Conservation (phyloP, 1,140 invertebrate genomes). For the Pachyrhynchus sulphureomaculatus region DNA sequence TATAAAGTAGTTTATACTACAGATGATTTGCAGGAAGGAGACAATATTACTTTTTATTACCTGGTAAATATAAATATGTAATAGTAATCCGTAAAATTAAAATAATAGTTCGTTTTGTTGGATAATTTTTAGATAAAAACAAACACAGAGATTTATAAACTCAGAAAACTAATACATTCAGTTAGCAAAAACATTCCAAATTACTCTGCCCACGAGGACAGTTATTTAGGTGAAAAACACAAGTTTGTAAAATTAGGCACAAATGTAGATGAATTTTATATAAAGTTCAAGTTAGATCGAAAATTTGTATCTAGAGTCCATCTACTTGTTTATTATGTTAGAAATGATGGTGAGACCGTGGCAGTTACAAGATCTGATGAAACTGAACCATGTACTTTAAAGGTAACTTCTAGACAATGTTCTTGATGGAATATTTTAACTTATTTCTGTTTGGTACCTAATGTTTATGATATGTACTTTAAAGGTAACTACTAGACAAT, state of each 20-base stretch:
- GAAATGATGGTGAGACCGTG: constrained; percentile 35
- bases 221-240: constrained; percentile 35
- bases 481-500: too few relatives aligned
- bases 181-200: constrained; percentile 28
- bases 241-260: constrained; percentile 32
- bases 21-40: constrained; percentile 33
- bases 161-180: constrained; percentile 30
- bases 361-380: constrained; percentile 30
- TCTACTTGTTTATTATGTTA: constrained; percentile 40
- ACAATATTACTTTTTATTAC: constrained; percentile 44
- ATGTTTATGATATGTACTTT: too few relatives aligned
- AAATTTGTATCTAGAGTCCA: constrained; percentile 33
- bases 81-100: constrained; percentile 5
- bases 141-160: constrained; percentile 27
- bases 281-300: constrained; percentile 37
- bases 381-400: constrained; percentile 35
- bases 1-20: constrained; percentile 41
- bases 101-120: not conserved
- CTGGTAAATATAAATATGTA: constrained; percentile 32
- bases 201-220: constrained; percentile 31
- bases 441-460: too few relatives aligned
- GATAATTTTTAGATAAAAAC: constrained; percentile 34
- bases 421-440: too few relatives aligned
- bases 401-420: constrained; percentile 20
- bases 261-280: constrained; percentile 30